These are phyloP conservation scores for Eupristina koningsbergeri DNA, from an alignment of 1,140 invertebrate genomes.

Conservation along the genomic window DNA sequence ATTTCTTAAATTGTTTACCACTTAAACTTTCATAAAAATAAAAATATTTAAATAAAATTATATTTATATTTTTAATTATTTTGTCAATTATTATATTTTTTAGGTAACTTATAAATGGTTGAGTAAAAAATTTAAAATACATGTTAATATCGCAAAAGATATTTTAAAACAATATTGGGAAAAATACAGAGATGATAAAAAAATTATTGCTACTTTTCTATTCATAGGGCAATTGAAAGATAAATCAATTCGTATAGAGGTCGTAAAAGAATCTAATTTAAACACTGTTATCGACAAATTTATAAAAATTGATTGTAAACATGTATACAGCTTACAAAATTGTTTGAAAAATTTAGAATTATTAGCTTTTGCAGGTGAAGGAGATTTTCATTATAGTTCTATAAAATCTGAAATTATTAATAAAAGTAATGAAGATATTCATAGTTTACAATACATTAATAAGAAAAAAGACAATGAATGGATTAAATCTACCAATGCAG, in stretches of 20 bases:
- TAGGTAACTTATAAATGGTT: conserved; percentile 72
- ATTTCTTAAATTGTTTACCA: neutral
- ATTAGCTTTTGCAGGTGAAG: conserved; percentile 59
- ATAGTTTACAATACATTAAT: conserved; percentile 19
- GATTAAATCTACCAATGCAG: conserved; percentile 11
- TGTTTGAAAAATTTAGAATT: conserved; percentile 61
- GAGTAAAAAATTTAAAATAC: conserved; percentile 67
- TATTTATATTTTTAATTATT: conserved; percentile 8
- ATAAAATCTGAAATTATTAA: conserved; percentile 64
- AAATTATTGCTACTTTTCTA: conserved; percentile 62
- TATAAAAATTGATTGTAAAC: conserved; percentile 64
- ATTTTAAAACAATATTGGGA: conserved; percentile 65
- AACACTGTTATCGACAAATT: conserved; percentile 63
- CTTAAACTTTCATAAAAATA: neutral
- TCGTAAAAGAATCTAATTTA: conserved; percentile 63
- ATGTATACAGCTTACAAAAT: conserved; percentile 71
- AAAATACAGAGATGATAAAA: conserved; percentile 57
- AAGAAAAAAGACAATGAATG: conserved; percentile 36
- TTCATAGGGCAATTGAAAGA: conserved; percentile 65
- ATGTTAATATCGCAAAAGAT: conserved; percentile 69
- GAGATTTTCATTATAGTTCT: conserved; percentile 63
- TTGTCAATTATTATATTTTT: conserved; percentile 40
- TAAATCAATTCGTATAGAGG: conserved; percentile 64
- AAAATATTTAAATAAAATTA: neutral
- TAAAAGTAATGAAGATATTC: conserved; percentile 61